Evolutionary conservation across 2,888 invertebrate genomes (phyloP).

Genomic region (Sarcophaga carnaria): DNA sequence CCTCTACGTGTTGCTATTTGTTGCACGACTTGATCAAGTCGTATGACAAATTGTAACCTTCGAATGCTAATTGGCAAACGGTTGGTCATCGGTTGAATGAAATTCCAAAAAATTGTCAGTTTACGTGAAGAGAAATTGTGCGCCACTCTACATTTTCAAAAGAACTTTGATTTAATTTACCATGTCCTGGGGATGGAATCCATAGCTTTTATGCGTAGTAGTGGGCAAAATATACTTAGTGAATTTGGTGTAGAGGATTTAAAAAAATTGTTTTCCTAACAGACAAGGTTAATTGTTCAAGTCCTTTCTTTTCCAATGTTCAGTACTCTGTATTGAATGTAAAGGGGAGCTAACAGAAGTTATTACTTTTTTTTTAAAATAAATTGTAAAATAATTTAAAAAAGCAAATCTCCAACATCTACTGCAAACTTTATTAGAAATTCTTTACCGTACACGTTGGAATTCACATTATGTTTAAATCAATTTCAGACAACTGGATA

Average conservation of each 20-base stretch:
- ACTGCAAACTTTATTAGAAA: no score
- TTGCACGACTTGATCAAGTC: no score
- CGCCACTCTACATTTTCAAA: conserved; percentile 1
- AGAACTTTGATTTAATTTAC: not conserved
- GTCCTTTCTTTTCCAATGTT: conserved; percentile 34
- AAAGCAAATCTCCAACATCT: no score
- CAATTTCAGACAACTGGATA: conserved; percentile 59
- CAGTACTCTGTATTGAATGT: not conserved
- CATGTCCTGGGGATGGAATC: conserved; percentile 1
- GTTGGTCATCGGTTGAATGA: no score
- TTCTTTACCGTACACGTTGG: conserved; percentile 35
- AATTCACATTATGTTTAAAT: conserved; percentile 55
- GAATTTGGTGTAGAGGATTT: conserved; percentile 46
- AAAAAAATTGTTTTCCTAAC: conserved; percentile 43
- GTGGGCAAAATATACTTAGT: conserved; percentile 13
- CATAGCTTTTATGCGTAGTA: not conserved
- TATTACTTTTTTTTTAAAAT: not conserved
- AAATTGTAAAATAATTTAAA: no score
- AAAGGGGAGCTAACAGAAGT: conserved; percentile 27
- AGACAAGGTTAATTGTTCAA: conserved; percentile 36
- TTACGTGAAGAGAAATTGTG: conserved; percentile 1
- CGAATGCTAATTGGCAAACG: no score
- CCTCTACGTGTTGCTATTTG: no score
- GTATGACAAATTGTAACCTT: no score
- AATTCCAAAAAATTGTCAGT: no score